These are phyloP conservation scores for Sinella curviseta DNA, from an alignment of 1,140 invertebrate species.

Conservation along the genomic window DNA sequence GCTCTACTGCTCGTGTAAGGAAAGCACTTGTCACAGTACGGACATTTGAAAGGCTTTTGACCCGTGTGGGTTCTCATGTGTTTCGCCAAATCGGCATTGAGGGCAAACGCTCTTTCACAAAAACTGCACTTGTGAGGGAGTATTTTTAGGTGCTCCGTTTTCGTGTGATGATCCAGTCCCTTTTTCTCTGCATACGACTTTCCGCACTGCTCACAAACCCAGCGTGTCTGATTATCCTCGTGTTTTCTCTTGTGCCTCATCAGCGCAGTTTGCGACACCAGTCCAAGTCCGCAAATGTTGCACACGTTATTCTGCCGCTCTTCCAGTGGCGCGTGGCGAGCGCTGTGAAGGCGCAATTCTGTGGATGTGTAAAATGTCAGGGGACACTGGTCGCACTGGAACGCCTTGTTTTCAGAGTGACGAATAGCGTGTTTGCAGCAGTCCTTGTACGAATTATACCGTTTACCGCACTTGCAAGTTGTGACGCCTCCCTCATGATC, in stretches of 20 bases:
- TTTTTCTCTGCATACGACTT: background rate
- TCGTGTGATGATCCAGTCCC: background rate
- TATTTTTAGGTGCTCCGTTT: background rate
- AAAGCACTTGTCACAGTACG: background rate
- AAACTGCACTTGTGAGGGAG: background rate
- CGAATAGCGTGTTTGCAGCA: background rate
- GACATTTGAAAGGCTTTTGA: background rate
- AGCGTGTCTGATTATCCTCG: background rate
- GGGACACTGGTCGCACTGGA: background rate
- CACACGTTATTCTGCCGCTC: background rate
- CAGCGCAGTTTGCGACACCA: background rate
- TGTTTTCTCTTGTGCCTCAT: background rate
- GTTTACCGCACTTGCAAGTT: background rate
- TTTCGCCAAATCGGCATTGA: background rate
- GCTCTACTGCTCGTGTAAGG: background rate
- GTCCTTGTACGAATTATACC: background rate
- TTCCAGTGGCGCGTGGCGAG: background rate
- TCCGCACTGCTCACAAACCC: background rate
- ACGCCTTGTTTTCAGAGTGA: background rate
- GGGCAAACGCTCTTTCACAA: background rate
- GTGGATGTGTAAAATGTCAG: background rate
- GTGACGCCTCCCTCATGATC: background rate
- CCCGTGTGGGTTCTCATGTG: background rate
- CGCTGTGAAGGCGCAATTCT: background rate
- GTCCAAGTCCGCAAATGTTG: background rate